Conservation (phyloP, 2,888 invertebrate genomes). For the Stegana nigrithorax region DNA sequence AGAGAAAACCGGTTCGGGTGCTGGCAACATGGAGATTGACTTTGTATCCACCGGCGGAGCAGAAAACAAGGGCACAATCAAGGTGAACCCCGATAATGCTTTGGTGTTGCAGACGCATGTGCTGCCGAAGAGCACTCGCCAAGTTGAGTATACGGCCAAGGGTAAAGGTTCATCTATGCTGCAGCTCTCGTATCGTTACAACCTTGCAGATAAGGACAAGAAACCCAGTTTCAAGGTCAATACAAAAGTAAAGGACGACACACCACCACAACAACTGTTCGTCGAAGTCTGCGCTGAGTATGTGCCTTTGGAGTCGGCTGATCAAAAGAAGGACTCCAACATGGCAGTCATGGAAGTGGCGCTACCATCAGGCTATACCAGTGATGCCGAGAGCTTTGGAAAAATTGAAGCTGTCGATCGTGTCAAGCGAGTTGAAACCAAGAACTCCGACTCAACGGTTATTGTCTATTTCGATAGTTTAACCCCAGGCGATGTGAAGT, state of each 20-base stretch:
- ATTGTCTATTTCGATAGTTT: slow-evolving; percentile 81
- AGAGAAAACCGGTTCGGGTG: slow-evolving; percentile 70
- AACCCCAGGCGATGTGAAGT: slow-evolving; percentile 73
- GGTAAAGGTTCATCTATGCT: slow-evolving; percentile 85
- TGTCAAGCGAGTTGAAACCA: slow-evolving; percentile 75
- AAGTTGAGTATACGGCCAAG: slow-evolving; percentile 79
- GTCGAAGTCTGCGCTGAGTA: slow-evolving; percentile 86
- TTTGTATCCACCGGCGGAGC: slow-evolving; percentile 42
- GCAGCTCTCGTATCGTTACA: slow-evolving; percentile 83
- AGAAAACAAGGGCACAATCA: slow-evolving; percentile 47
- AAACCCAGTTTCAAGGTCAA: slow-evolving; percentile 89
- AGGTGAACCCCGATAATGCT: slow-evolving; percentile 79
- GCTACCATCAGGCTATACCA: slow-evolving; percentile 91
- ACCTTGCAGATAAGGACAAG: slow-evolving; percentile 87
- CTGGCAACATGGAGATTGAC: slow-evolving; percentile 53
- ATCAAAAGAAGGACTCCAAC: slow-evolving; percentile 75
- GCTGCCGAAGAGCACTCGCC: slow-evolving; percentile 69
- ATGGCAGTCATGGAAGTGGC: slow-evolving; percentile 92
- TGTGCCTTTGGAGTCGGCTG: slow-evolving; percentile 39
- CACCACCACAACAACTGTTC: slow-evolving; percentile 82
- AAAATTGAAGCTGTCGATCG: slow-evolving; percentile 70
- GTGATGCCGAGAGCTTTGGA: slow-evolving; percentile 80
- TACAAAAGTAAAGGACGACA: slow-evolving; percentile 85
- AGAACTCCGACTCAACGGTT: slow-evolving; percentile 74
- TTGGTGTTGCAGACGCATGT: slow-evolving; percentile 85